A percentile compares a stretch with the other conserved stretches of the same genome.
Conservation (phyloP, 2,888 invertebrate genomes). For the Macrosoma leucophasiata region DNA sequence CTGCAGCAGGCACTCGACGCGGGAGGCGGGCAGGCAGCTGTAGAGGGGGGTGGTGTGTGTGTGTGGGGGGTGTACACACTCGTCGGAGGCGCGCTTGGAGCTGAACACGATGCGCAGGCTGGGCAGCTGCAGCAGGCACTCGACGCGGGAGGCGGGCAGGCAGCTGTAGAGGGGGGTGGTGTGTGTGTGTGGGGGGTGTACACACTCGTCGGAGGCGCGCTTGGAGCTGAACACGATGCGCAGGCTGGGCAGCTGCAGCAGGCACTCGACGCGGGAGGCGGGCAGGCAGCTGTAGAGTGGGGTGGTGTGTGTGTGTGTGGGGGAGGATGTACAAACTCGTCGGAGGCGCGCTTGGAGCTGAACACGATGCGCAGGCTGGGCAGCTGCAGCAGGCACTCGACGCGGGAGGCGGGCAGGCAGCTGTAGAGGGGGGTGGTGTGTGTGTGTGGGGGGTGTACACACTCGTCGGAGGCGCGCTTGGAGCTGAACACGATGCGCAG, state of each 20-base stretch:
- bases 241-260: slow-evolving; percentile 96
- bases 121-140: slow-evolving; percentile 96
- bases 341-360: slow-evolving; percentile 91
- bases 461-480: slow-evolving; percentile 88
- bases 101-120: slow-evolving; percentile 98
- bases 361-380: slow-evolving; percentile 98
- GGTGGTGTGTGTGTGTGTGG: too few relatives aligned
- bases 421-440: slow-evolving; percentile 90
- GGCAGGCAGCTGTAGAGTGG: too few relatives aligned
- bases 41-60: slow-evolving; percentile 85
- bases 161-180: slow-evolving; percentile 94
- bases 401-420: slow-evolving; percentile 95
- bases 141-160: slow-evolving; percentile 94
- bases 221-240: slow-evolving; percentile 98
- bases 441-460: slow-evolving; percentile 33
- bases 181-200: slow-evolving; percentile 15
- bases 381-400: slow-evolving; percentile 96
- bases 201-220: slow-evolving; percentile 85
- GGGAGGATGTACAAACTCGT: slow-evolving; percentile 76
- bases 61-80: slow-evolving; percentile 57
- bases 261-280: slow-evolving; percentile 95
- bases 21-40: slow-evolving; percentile 94
- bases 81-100: slow-evolving; percentile 89
- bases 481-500: slow-evolving; percentile 98
- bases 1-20: slow-evolving; percentile 96